Conservation (phyloP, 1,140 invertebrate species). For the Hestina assimilis region DNA sequence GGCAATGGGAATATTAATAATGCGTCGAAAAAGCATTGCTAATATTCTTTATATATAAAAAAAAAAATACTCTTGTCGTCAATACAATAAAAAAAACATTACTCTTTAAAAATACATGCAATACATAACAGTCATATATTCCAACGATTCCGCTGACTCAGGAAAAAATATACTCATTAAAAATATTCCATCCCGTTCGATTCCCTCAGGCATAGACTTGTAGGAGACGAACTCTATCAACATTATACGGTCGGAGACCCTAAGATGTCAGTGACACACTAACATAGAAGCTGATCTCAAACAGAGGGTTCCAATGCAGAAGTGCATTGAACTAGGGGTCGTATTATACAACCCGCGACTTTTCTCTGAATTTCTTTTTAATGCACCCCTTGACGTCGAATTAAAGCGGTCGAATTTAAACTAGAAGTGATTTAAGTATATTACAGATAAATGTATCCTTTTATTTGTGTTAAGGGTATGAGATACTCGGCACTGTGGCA, state of each 20-base stretch:
- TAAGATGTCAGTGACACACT: conserved; percentile 34
- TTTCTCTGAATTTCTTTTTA: conserved; percentile 32
- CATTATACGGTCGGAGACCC: conserved; percentile 8
- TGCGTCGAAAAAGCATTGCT: too few relatives aligned
- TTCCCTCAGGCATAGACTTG: conserved; percentile 9
- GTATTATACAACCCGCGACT: conserved; percentile 25
- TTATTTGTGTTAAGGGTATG: too few relatives aligned
- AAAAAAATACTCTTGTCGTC: too few relatives aligned
- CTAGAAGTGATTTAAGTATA: too few relatives aligned
- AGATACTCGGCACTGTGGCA: too few relatives aligned
- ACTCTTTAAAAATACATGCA: too few relatives aligned
- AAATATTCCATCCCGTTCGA: not conserved
- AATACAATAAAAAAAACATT: too few relatives aligned
- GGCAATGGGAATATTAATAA: too few relatives aligned
- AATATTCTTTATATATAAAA: too few relatives aligned
- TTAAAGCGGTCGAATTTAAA: not conserved
- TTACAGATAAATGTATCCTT: not conserved
- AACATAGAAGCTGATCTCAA: conserved; percentile 26
- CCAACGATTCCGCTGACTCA: too few relatives aligned
- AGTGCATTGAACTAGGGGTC: conserved; percentile 32
- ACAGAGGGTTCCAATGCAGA: conserved; percentile 22
- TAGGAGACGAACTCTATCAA: conserved; percentile 9
- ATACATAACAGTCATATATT: too few relatives aligned
- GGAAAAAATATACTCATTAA: not conserved
- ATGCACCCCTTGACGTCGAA: conserved; percentile 18